These are phyloP conservation scores for Acanthornis magna DNA, from an alignment of 2,797 vertebrate species.

Conservation along the genomic window DNA sequence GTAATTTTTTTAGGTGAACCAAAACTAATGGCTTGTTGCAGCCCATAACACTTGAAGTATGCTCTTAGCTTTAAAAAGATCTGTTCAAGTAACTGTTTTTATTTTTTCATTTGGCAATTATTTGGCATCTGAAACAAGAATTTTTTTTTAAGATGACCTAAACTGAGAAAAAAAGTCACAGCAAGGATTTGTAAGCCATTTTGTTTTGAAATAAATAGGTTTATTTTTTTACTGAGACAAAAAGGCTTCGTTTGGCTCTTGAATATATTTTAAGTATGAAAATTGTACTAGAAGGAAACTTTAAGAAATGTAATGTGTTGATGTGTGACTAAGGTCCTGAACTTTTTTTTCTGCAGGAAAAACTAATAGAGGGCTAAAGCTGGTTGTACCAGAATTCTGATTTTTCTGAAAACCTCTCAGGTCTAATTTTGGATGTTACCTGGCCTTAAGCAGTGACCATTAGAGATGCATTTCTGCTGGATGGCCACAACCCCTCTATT, in stretches of 20 bases:
- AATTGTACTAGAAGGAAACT: background rate
- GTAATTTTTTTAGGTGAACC: background rate
- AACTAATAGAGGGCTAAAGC: background rate
- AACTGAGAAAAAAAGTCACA: background rate
- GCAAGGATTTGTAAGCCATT: background rate
- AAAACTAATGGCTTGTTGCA: background rate
- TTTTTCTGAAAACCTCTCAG: background rate
- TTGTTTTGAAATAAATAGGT: background rate
- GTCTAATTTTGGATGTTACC: background rate
- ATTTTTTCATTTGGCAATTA: background rate
- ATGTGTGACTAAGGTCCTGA: background rate
- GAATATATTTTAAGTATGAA: background rate
- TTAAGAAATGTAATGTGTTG: background rate
- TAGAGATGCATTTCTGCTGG: background rate
- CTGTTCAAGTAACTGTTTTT: background rate
- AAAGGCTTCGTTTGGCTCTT: background rate
- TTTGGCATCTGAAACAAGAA: background rate
- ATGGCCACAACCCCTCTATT: background rate
- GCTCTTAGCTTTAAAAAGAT: background rate
- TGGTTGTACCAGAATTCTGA: background rate
- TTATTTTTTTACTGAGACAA: background rate
- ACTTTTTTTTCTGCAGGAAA: background rate
- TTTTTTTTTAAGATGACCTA: background rate
- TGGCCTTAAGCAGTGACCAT: background rate
- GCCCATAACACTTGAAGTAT: background rate